Evolutionary conservation across 2,888 invertebrate genomes (phyloP), one percentile per base, ranked within the genome.

Genomic region (Tyria jacobaeae): DNA sequence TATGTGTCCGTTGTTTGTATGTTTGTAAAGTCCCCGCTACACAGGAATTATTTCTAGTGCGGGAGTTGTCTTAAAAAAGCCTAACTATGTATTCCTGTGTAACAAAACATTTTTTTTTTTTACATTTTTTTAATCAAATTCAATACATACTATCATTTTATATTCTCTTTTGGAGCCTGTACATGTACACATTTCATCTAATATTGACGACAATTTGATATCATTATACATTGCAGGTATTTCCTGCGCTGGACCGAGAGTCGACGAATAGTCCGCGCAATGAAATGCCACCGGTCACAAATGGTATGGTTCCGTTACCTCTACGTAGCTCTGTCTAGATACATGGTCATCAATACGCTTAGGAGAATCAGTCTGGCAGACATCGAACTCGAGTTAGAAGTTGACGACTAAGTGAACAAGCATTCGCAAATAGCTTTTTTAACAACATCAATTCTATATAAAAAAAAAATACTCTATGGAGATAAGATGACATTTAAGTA

Each of bases 251-350:
- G 95, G 94, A 91, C 94, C 6, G 95, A 96, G 71, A 95, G 95
- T 57, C 83, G 92, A 4, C 87, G 94, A 27, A 89, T 96, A 31
- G 94, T 97, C 85, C 91, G 94, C 71, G 98, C 99, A 4, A 99
- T 99, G 98, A 94, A 94, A 71, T 95, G 95, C 60, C 99, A 99
- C 87, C 91, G 94, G 73, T 98, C 98, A n/a, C 99, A 99, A 89
- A 96, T 98, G 92, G 96, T 98, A 44, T 99, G 99, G 99, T 99
- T 98, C 90, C 95, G 99, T 60, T 95, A 96, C 84, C 94, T 99
- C 4, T 99, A 99, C 84, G 96, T 99, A 78, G 84, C 95, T 48
- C 97, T 98, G 90, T 99, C 99, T 15, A 95, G 98, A 59, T 99
- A 99, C 86, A 96, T 98, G 93, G 94, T 97, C 73, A 96, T 99